Evolutionary conservation across 1,140 invertebrate genomes (phyloP), one percentile per base, ranked within the genome.

Genomic region (Dendroctonus valens): DNA sequence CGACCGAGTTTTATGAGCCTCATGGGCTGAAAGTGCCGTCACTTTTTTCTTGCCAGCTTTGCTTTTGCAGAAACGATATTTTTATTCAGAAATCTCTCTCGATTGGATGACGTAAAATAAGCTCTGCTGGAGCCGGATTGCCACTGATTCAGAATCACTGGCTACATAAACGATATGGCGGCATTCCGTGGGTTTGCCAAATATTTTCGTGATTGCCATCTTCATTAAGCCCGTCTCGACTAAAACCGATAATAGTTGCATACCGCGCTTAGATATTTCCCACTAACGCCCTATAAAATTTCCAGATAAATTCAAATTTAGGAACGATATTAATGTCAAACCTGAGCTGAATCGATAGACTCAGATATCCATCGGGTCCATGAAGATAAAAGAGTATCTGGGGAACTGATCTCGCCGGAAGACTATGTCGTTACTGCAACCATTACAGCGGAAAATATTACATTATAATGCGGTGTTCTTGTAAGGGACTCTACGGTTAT

Each of bases 391-490:
- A 38, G 7, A 8, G 15, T 40, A 59, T 49, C 58, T 4, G 26
- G 58, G 58, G 58, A 59, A 11, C 42, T 26, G 55, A 58, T 58
- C 55, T 44, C 40, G 41, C n/a, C 55, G 41, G n/a, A 9, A 14
- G 55, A n/a, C 53, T 55, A 6, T 55, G 53, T 55, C 55, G 55
- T 58, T 58, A 58, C 9, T 58, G 55, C 55, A 58, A 58, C 55
- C 55, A 26, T 59, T 59, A 49, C 50, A 49, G 6, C 41, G 41
- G 48, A 49, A 59, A 59, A 59, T 59, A 59, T 59, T 48, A 59
- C 58, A 46, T 59, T 59, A 59, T 59, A 59, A 59, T 59, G 58
- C 58, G 58, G 26, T 50, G 44, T 50, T 59, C 58, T 40, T 59
- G 58, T 59, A 59, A 59, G 58, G 58, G 58, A 59, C 58, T 11